Evolutionary conservation across 2,888 invertebrate species (phyloP).

Genomic region (Drosophila cracens): DNA sequence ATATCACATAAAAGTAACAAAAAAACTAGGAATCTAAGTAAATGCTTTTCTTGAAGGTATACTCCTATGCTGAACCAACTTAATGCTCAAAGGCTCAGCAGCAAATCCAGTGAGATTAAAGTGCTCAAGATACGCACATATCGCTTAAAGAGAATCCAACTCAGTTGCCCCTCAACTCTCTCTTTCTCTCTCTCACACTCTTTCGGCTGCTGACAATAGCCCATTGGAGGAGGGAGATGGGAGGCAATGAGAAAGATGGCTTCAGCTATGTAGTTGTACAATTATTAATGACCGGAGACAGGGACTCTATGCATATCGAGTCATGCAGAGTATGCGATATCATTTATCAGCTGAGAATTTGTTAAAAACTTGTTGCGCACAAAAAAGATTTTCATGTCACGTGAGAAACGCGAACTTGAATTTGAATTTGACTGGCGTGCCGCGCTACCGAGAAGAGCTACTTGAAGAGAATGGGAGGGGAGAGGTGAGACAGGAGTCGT

Average conservation of each 20-base stretch:
- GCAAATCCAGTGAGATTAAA: conserved; percentile 1
- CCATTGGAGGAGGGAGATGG: neutral
- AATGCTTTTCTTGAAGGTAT: neutral
- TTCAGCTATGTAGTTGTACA: conserved; percentile 47
- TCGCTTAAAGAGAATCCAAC: conserved; percentile 6
- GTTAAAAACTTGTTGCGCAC: conserved; percentile 82
- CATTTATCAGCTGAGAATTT: conserved; percentile 82
- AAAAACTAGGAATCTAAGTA: neutral
- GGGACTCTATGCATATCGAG: conserved; percentile 72
- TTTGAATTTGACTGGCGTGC: conserved; percentile 45
- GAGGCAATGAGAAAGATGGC: conserved; percentile 14
- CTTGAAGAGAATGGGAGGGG: conserved; percentile 16
- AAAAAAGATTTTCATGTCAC: conserved; percentile 84
- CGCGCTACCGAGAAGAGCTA: conserved; percentile 67
- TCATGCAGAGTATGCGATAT: conserved; percentile 73
- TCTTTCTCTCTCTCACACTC: neutral
- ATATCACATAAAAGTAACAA: neutral
- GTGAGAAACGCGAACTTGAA: conserved; percentile 61
- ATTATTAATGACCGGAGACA: conserved; percentile 79
- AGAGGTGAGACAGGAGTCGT: neutral
- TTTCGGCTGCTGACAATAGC: neutral
- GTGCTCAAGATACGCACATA: conserved; percentile 16
- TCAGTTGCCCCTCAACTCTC: neutral
- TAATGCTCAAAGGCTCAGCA: neutral
- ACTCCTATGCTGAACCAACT: neutral